Base-by-base conservation (phyloP, 2,113 vertebrate species). In the Labrus mixtus region DNA sequence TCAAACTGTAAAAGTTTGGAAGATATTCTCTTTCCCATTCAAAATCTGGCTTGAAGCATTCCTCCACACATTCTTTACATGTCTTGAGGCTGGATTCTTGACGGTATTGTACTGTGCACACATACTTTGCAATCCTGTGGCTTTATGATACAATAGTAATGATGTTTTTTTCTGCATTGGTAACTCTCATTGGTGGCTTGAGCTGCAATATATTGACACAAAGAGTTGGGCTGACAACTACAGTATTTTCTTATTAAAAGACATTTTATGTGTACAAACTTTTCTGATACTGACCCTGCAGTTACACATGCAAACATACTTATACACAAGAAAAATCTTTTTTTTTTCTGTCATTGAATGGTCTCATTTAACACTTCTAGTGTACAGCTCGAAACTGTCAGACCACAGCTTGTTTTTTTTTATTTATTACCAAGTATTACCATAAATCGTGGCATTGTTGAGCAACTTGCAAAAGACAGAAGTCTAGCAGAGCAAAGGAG, bases 61-160 rank as follows among this genome's bases (percentile, higher is more conserved):
- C 6, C n/a, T 60, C 37, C 29, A 10, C 15, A 33, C 29, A 43
- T 46, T 10, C 16, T 46, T 46, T 46, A 4, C 19, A 25, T 43
- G 53, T 67, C 20, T 20, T 65, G 25, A 4, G 29, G 51, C 60
- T 2, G 5, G 36, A 1, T 19, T 60, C 12, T 3, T 45, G 46
- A 19, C 43, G 45, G 17, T 45, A 68, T 43, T 43, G 17, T 53
- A 22, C 15, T 17, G 37, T 50, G 10, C 8, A 41, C 46, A n/a
- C 33, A 55, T 50, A 2, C 17, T 33, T 57, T 4, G 23, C 57
- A 66, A 36, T 60, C 55, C 54, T 76, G 79, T 72, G 66, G 64
- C 25, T 70, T 69, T 50, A 8, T 39, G 15, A 53, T 59, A 45
- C 23, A 19, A 22, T 36, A 41, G 57, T 63, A 56, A 65, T 65